Evolutionary conservation across 2,113 vertebrate genomes (phyloP).

Genomic region (Engraulis encrasicolus): DNA sequence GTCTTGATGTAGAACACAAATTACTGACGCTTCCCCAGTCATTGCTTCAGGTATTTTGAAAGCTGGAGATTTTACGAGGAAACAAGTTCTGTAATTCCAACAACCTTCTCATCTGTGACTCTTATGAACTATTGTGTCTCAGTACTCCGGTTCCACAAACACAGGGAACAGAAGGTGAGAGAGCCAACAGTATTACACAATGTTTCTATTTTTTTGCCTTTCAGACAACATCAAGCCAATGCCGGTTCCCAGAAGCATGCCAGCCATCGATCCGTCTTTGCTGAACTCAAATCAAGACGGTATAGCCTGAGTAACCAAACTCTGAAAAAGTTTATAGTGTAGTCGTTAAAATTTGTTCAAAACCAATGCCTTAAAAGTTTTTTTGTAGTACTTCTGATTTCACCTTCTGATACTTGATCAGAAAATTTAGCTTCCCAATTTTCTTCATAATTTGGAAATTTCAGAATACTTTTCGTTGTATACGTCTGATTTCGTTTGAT

Average conservation of each 20-base stretch:
- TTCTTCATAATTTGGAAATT: too few species aligned
- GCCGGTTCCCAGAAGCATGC: constrained; percentile 79
- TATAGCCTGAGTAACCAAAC: constrained; percentile 60
- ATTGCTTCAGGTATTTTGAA: too few species aligned
- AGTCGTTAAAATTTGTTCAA: background rate
- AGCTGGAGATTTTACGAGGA: background rate
- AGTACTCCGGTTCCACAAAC: background rate
- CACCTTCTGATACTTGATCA: too few species aligned
- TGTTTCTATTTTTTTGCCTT: constrained; percentile 55
- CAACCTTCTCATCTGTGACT: background rate
- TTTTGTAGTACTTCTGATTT: background rate
- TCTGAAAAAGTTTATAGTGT: background rate
- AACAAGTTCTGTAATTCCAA: background rate
- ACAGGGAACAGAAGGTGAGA: background rate
- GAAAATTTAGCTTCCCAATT: background rate
- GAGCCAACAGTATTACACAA: background rate
- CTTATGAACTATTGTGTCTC: background rate
- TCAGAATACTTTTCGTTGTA: too few species aligned
- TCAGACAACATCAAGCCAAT: constrained; percentile 79
- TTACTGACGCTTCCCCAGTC: too few species aligned
- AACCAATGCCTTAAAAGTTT: background rate
- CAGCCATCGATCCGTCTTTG: constrained; percentile 80
- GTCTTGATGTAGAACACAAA: too few species aligned
- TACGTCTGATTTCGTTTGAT: too few species aligned
- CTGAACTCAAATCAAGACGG: constrained; percentile 80